phyloP scores from a whole-genome alignment of 2,797 vertebrate species.

The Lepidocolaptes lacrymiger region DNA sequence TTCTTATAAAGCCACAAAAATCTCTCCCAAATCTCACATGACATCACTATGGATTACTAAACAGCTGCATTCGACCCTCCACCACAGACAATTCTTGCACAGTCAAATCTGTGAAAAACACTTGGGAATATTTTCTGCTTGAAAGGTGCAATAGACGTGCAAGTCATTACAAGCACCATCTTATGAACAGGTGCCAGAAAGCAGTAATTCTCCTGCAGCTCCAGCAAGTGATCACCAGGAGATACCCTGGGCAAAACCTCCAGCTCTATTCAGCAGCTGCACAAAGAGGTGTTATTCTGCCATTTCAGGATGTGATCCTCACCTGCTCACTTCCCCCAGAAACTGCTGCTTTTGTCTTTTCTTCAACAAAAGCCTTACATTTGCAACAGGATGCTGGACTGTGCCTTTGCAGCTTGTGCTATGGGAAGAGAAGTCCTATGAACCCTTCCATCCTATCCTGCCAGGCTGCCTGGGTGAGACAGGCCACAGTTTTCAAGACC shows the following conservation, averaged over 20 bases:
- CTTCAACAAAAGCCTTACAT: neutral
- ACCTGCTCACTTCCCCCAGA: neutral
- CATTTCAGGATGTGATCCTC: neutral
- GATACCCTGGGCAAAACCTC: neutral
- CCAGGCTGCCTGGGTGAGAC: neutral
- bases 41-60: neutral
- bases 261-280: neutral
- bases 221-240: neutral
- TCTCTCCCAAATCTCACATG: neutral
- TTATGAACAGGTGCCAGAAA: neutral
- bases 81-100: neutral
- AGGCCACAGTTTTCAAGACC: neutral
- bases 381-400: neutral
- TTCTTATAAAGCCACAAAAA: neutral
- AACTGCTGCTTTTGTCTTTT: neutral
- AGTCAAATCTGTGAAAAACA: neutral
- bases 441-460: neutral
- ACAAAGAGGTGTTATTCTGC: neutral
- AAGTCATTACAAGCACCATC: constrained; percentile 7
- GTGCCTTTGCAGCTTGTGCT: neutral
- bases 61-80: neutral
- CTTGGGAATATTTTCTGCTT: constrained; percentile 10
- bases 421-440: neutral
- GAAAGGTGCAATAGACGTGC: neutral
- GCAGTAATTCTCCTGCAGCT: neutral